These are phyloP conservation scores for Digitonthophagus gazella DNA, from an alignment of 2,888 invertebrate species.

Conservation along the genomic window DNA sequence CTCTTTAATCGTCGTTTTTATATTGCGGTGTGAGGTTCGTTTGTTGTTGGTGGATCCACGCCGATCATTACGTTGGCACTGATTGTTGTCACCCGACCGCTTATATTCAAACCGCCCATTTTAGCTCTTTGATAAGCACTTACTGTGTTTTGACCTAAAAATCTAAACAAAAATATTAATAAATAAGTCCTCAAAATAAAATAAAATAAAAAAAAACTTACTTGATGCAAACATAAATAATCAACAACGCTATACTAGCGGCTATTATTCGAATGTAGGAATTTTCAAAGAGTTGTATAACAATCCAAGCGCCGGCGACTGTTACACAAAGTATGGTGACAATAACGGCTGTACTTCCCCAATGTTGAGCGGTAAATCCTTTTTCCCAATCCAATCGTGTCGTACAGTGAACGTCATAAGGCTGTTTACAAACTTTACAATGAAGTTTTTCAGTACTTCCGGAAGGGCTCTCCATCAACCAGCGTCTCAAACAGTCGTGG, in stretches of 20 bases:
- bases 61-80: constrained; percentile 56
- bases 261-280: constrained; percentile 77
- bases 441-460: constrained; percentile 33
- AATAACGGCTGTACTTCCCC: constrained; percentile 78
- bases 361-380: constrained; percentile 79
- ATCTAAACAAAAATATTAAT: constrained; percentile 55
- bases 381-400: constrained; percentile 80
- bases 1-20: constrained; percentile 25
- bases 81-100: constrained; percentile 54
- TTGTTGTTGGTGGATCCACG: constrained; percentile 42
- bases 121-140: constrained; percentile 90
- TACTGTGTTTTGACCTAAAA: constrained; percentile 82
- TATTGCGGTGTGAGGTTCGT: constrained; percentile 39
- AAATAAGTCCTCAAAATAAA: not conserved
- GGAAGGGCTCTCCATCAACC: constrained; percentile 75
- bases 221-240: constrained; percentile 83
- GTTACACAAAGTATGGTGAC: constrained; percentile 77
- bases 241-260: constrained; percentile 76
- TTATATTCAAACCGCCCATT: constrained; percentile 81
- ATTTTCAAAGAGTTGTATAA: constrained; percentile 74
- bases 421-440: constrained; percentile 78
- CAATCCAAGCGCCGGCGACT: constrained; percentile 75
- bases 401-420: constrained; percentile 76
- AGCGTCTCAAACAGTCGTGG: constrained; percentile 84
- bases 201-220: constrained; percentile 46